phyloP scores from a whole-genome alignment of 2,888 invertebrate genomes.

The Spilosoma lubricipeda region DNA sequence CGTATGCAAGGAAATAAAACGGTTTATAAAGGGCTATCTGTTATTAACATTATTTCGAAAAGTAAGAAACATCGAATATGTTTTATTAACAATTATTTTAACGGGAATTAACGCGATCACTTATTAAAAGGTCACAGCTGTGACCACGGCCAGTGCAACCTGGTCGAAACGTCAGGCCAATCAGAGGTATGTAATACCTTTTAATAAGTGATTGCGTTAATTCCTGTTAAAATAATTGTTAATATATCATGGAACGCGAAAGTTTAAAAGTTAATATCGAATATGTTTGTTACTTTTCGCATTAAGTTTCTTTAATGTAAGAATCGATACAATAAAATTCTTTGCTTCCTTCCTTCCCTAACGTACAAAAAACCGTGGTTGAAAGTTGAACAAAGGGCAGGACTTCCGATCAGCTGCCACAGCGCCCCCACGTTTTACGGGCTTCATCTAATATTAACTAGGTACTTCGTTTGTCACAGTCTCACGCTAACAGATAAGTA shows the following conservation, averaged over 20 bases:
- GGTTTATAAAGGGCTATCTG: conserved; percentile 29
- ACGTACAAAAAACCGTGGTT: conserved; percentile 71
- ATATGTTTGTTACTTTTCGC: too few relatives aligned
- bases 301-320: conserved; percentile 20
- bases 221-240: too few relatives aligned
- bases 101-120: too few relatives aligned
- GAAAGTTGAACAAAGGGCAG: conserved; percentile 81
- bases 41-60: conserved; percentile 17
- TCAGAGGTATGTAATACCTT: too few relatives aligned
- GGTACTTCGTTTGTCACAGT: conserved; percentile 56
- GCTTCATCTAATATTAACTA: conserved; percentile 82
- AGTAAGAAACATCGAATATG: conserved; percentile 9
- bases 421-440: conserved; percentile 78
- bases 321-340: conserved; percentile 53
- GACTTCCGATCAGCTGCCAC: conserved; percentile 86
- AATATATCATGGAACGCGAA: too few relatives aligned
- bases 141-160: too few relatives aligned
- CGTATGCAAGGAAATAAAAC: conserved; percentile 38
- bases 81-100: too few relatives aligned
- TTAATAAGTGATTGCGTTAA: too few relatives aligned
- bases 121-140: too few relatives aligned
- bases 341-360: conserved; percentile 76
- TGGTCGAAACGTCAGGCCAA: too few relatives aligned
- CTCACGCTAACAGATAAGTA: conserved; percentile 57
- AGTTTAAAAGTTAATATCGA: too few relatives aligned